Evolutionary conservation across 2,113 vertebrate species (phyloP), one percentile per base, ranked within the genome.

Genomic region (Silurus asotus): DNA sequence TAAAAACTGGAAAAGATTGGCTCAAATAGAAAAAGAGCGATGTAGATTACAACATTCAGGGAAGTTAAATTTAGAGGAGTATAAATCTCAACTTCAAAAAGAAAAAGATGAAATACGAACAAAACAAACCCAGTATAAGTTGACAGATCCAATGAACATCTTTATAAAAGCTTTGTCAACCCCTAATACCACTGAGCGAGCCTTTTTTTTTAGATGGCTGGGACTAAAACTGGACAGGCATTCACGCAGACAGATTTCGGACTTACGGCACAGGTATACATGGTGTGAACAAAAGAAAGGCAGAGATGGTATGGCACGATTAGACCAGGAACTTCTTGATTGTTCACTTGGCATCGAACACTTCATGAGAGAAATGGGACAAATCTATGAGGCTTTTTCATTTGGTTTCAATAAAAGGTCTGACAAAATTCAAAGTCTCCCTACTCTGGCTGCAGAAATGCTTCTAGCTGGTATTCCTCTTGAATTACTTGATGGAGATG

Each of bases 401-500:
- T 20, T 83, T 59, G 6, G 5, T 0, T 64, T 51, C 25, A 28
- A 53, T 0, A n/a, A 55, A 53, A 11, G 6, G 45, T 17, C 7
- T 77, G 61, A 20, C 14, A 17, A 86, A 56, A 83, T 69, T 1
- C 19, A n/a, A 28, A 7, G 14, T 45, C 89, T 93, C 6, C 92
- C 93, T 58, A 62, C 0, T 8, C 6, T 94, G 19, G 89, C 87
- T 74, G 93, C 93, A 81, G 83, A 93, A 17, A 84, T 94, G 85
- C 83, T 94, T 67, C 51, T 92, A 74, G 91, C 90, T 86, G 93
- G 93, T 28, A 90, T 90, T 90, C 89, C 92, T 78, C 84, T 94
- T 75, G 92, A 94, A 81, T 78, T 94, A 20, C 15, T 94, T 10
- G 90, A 94, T 90, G 93, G 93, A 87, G 93, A 94, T 85, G 90